phyloP scores from a whole-genome alignment of 2,113 vertebrate species.

The Cavia aperea region DNA sequence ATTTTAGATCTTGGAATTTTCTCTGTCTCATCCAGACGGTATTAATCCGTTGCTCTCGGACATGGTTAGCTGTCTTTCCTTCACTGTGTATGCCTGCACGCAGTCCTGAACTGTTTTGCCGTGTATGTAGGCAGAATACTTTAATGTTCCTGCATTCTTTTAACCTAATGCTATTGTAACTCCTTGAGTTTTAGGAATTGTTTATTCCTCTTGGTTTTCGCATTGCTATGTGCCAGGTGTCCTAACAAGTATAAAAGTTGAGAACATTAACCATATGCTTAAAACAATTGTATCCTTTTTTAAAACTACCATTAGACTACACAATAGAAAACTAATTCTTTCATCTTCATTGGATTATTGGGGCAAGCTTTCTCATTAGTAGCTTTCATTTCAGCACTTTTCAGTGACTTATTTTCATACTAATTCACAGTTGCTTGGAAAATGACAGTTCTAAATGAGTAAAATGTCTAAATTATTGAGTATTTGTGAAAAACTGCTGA shows the following conservation, averaged over 20 bases:
- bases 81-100: accelerated
- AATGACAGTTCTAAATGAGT: slow-evolving; percentile 35
- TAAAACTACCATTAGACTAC: background rate
- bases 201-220: background rate
- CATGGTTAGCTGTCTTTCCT: background rate
- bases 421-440: slow-evolving; percentile 42
- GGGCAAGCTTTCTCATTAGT: background rate
- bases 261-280: background rate
- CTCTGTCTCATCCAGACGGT: background rate
- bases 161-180: background rate
- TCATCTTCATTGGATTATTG: background rate
- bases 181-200: background rate
- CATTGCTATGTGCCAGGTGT: background rate
- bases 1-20: background rate
- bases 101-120: background rate
- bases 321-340: background rate
- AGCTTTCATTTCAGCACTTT: background rate
- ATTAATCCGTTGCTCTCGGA: background rate
- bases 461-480: slow-evolving; percentile 5
- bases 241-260: background rate
- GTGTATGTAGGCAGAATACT: background rate
- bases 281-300: background rate
- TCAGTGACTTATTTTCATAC: slow-evolving; percentile 30
- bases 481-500: slow-evolving; percentile 34
- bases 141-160: background rate